phyloP scores from a whole-genome alignment of 2,888 invertebrate species.

The Dicycla oo region DNA sequence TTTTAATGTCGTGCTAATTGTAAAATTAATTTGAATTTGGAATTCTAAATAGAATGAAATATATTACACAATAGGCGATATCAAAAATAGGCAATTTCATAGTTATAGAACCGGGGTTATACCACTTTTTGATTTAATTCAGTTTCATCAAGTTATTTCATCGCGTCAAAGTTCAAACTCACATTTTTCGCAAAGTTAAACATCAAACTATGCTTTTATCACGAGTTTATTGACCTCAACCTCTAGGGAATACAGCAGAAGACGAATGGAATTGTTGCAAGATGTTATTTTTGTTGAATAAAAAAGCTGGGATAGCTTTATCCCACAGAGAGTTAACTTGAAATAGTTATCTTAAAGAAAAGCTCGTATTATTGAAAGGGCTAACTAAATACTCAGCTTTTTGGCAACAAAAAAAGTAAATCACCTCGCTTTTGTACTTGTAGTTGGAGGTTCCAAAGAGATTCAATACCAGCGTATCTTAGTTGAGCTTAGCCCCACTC shows the following conservation, averaged over 20 bases:
- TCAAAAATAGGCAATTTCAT: too few relatives aligned
- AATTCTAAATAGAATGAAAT: too few relatives aligned
- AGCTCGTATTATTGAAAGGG: constrained; percentile 4
- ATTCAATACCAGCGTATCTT: background rate
- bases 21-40: too few relatives aligned
- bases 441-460: background rate
- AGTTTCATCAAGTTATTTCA: background rate
- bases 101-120: too few relatives aligned
- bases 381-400: constrained; percentile 23
- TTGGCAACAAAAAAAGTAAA: constrained; percentile 8
- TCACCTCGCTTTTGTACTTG: background rate
- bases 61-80: too few relatives aligned
- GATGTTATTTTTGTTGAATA: constrained; percentile 15
- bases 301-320: constrained; percentile 1
- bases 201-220: background rate
- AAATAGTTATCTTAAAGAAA: constrained; percentile 12
- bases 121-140: too few relatives aligned
- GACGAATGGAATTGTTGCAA: constrained; percentile 21
- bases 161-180: background rate
- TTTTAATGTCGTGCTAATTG: too few relatives aligned
- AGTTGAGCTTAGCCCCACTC: background rate
- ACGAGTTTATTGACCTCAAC: constrained; percentile 19
- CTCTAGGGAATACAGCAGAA: constrained; percentile 28
- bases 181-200: constrained; percentile 10
- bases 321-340: constrained; percentile 10